Evolutionary conservation across 2,113 vertebrate species (phyloP).

Genomic region (Neolamprologus caudopunctatus): DNA sequence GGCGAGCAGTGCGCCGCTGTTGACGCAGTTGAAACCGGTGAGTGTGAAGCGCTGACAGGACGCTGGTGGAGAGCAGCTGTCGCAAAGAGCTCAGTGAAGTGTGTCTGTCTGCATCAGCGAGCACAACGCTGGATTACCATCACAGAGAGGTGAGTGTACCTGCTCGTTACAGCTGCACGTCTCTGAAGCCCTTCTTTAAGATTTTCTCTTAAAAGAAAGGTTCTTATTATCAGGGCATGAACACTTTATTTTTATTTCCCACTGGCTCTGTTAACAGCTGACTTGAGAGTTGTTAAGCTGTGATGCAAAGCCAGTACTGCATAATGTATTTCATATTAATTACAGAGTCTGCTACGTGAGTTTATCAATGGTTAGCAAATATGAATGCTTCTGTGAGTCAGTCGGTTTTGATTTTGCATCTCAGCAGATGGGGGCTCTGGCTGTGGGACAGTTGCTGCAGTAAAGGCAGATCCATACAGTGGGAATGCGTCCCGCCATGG

Average conservation of each 20-base stretch:
- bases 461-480: not conserved
- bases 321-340: not conserved
- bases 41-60: slow-evolving; percentile 28
- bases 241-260: not conserved
- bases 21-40: slow-evolving; percentile 30
- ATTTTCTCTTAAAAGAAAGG: not conserved
- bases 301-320: not conserved
- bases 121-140: slow-evolving; percentile 64
- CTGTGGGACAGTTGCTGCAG: slow-evolving; percentile 57
- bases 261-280: not conserved
- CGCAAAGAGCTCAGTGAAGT: slow-evolving; percentile 29
- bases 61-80: not conserved
- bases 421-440: not conserved
- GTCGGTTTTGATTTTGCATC: not conserved
- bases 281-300: not conserved
- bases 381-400: not conserved
- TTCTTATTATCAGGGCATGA: not conserved
- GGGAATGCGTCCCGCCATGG: slow-evolving; percentile 2
- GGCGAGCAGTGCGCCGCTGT: not conserved
- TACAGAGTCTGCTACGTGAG: not conserved
- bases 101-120: slow-evolving; percentile 40
- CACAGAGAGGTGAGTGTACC: slow-evolving; percentile 48
- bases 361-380: not conserved
- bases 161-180: not conserved
- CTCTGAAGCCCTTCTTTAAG: not conserved